These are phyloP conservation scores for Nomada fucata DNA, from an alignment of 2,888 invertebrate species.

Conservation along the genomic window DNA sequence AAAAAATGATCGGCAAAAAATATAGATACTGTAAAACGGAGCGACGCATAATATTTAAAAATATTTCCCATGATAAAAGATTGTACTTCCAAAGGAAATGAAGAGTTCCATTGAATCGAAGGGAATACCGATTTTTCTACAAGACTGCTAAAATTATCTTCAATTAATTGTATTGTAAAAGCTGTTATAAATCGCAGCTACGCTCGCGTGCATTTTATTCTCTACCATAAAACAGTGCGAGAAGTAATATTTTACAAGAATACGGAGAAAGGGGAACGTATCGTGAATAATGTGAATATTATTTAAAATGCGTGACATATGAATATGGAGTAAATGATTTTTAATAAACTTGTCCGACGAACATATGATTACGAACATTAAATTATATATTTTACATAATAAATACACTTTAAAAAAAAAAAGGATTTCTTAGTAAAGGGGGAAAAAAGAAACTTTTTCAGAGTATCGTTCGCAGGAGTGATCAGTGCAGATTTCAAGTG, in stretches of 20 bases:
- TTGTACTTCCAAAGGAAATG: constrained; percentile 21
- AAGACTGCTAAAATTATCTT: background rate
- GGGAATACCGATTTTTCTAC: background rate
- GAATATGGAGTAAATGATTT: constrained; percentile 18
- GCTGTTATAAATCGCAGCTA: constrained; percentile 1
- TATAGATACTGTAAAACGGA: constrained; percentile 20
- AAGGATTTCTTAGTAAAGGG: constrained; percentile 6
- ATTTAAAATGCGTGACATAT: constrained; percentile 13
- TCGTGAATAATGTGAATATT: constrained; percentile 4
- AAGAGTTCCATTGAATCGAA: background rate
- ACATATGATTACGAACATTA: constrained; percentile 28
- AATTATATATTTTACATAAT: constrained; percentile 46
- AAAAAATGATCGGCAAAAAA: constrained; percentile 25
- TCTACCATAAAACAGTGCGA: constrained; percentile 5
- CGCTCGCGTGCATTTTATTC: background rate
- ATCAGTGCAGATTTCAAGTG: constrained; percentile 72
- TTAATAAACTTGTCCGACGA: constrained; percentile 31
- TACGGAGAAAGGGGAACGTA: background rate
- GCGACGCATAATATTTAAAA: constrained; percentile 43
- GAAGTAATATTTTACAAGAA: background rate
- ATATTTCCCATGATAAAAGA: constrained; percentile 54
- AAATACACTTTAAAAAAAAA: constrained; percentile 36
- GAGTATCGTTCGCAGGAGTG: constrained; percentile 38
- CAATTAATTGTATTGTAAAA: background rate
- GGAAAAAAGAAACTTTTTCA: constrained; percentile 15